These are phyloP conservation scores for Dipodomys stephensi DNA, from an alignment of 2,113 vertebrate species.

Conservation along the genomic window DNA sequence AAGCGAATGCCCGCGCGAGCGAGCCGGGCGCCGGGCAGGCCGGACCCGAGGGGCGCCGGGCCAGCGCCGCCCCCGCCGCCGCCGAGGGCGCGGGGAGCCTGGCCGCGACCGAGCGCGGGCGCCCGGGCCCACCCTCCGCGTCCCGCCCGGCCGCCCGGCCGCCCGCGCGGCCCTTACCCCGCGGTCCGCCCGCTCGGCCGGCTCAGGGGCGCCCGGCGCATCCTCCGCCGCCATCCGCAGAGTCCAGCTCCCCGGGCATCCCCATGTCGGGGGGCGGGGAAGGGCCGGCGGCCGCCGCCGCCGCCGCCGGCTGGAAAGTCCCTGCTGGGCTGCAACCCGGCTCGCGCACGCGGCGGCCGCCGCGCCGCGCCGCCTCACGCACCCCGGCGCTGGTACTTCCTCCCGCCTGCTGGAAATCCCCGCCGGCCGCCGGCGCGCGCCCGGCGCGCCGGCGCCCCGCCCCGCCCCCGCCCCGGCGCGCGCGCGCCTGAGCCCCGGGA, in stretches of 20 bases:
- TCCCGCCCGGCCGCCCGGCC: background rate
- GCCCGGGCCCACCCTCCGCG: background rate
- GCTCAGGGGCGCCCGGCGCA: slow-evolving; percentile 58
- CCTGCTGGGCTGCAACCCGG: slow-evolving; percentile 82
- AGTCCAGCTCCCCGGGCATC: slow-evolving; percentile 78
- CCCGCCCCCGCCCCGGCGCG: slow-evolving; percentile 65
- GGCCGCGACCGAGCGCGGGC: background rate
- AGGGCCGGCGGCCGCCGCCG: slow-evolving; percentile 77
- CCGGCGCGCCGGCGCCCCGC: slow-evolving; percentile 67
- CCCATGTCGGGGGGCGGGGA: slow-evolving; percentile 79
- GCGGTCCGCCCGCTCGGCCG: slow-evolving; percentile 60
- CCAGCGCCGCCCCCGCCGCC: slow-evolving; percentile 37
- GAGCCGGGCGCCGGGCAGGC: background rate
- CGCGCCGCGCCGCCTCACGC: slow-evolving; percentile 76
- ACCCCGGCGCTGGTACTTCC: slow-evolving; percentile 82
- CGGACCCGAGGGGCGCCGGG: slow-evolving; percentile 9
- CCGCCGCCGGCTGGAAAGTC: slow-evolving; percentile 86
- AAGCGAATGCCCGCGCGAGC: background rate
- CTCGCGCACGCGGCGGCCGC: slow-evolving; percentile 80
- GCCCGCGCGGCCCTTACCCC: slow-evolving; percentile 55
- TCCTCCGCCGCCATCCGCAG: slow-evolving; percentile 74
- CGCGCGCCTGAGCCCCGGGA: background rate
- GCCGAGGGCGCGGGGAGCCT: background rate
- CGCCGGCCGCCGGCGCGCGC: slow-evolving; percentile 77
- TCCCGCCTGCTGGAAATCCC: slow-evolving; percentile 85